These are phyloP conservation scores for Platyrinchus mystaceus DNA, from an alignment of 2,797 vertebrate species.

Conservation along the genomic window DNA sequence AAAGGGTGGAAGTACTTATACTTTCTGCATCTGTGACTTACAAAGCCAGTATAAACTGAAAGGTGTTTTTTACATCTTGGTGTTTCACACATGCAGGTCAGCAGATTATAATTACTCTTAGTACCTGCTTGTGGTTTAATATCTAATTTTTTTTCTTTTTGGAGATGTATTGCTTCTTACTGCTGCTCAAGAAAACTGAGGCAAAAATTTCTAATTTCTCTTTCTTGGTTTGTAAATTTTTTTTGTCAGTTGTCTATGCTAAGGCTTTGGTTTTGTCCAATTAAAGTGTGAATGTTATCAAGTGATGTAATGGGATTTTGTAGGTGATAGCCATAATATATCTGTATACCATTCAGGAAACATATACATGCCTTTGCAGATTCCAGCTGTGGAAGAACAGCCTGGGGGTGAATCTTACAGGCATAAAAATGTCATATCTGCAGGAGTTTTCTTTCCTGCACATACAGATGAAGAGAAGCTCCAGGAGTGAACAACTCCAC, in stretches of 20 bases:
- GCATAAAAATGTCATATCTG: neutral
- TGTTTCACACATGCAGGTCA: neutral
- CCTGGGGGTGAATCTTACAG: neutral
- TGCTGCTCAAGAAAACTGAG: neutral
- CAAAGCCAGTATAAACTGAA: neutral
- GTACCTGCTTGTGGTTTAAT: neutral
- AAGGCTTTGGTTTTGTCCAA: neutral
- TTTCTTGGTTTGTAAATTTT: neutral
- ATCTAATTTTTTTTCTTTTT: neutral
- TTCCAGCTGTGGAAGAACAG: neutral
- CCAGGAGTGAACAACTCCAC: neutral
- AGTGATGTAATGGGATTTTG: neutral
- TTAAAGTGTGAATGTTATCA: neutral
- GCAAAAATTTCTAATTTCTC: neutral
- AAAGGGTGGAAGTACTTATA: neutral
- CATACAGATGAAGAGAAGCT: neutral
- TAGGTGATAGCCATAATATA: neutral
- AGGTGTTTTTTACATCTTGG: neutral
- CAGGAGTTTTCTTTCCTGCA: neutral
- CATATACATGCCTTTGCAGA: fast-evolving
- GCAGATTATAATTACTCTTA: neutral
- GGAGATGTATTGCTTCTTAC: neutral
- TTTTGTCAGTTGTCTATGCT: neutral
- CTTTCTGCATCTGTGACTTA: fast-evolving
- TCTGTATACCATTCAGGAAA: neutral